Evolutionary conservation across 2,888 invertebrate genomes (phyloP).

Genomic region (Limnephilus rhombicus): DNA sequence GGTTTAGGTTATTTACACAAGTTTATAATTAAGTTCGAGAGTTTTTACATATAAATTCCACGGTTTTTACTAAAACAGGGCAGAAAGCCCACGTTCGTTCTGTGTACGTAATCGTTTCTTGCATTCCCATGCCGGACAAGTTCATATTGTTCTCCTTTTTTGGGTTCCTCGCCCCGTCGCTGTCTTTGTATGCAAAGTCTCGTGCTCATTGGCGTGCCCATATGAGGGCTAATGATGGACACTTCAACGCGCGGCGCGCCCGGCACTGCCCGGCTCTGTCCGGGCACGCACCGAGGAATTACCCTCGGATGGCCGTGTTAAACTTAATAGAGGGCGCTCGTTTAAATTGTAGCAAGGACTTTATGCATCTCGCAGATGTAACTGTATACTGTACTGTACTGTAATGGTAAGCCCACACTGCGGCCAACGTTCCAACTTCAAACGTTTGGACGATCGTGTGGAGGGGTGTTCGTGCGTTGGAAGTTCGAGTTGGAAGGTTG

Average conservation of each 20-base stretch:
- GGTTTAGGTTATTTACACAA: background rate
- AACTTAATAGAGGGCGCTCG: background rate
- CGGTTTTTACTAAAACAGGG: background rate
- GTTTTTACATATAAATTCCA: background rate
- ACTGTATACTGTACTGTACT: background rate
- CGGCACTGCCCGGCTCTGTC: too few relatives aligned
- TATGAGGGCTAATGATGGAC: background rate
- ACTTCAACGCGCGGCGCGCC: background rate
- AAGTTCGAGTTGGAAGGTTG: too few relatives aligned
- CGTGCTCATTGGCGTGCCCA: background rate
- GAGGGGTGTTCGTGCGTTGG: too few relatives aligned
- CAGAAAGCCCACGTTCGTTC: background rate
- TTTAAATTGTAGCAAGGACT: background rate
- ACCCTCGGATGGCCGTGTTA: background rate
- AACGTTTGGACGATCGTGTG: too few relatives aligned
- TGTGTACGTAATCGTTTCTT: background rate
- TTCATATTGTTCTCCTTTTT: background rate
- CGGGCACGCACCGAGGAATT: background rate
- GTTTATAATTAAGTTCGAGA: background rate
- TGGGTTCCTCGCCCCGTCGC: background rate
- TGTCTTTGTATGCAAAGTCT: background rate
- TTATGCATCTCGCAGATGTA: background rate
- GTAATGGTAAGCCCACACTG: too few relatives aligned
- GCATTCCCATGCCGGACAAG: background rate
- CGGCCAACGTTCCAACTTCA: too few relatives aligned